Base-by-base conservation (phyloP, 2,888 invertebrate genomes). In the Sarcophaga rosellei region DNA sequence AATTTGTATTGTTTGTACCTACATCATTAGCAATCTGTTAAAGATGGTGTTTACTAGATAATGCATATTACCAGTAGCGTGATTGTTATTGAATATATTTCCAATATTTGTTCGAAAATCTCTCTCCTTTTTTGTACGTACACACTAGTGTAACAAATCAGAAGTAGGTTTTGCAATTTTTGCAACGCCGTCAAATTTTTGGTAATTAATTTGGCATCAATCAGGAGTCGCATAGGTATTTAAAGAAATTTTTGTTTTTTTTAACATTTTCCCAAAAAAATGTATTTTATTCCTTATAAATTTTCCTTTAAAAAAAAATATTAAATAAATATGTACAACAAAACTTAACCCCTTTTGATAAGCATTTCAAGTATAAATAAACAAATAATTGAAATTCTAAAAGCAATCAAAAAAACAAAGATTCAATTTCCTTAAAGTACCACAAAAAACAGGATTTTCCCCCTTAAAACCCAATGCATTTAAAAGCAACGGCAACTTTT, bases 11-110 rank as follows among this genome's bases (percentile, higher is more conserved):
- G 12, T 4, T 53, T 53, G 4, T 53, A 15, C 1, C 15, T 4
- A 1, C 5, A 15, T 12, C 53, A 53, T 12, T 5, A 53, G 1
- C 4, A 53, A 53, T 15, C 0, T 12, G 17, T 53, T 15, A 15
- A 53, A 53, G 15, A 35, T 1, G 15, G 53, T 15, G 12, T 15
- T 47, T 15, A 53, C 17, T 53, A 47, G 47, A 47, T 15, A 53
- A 3, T 25, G n/a, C 21, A 23, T 63, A 59, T 78, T 57, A 78
- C 72, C 84, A 87, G 81, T 87, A 84, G 87, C 79, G 87, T 84
- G 73, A 87, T 81, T 84, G 81, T 86, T 81, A 62, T 84, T 61
- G 53, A 69, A 65, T 15, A 2, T 25, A 53, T 70, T 75, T 25
- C 2, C 0, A 21, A 11, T 21, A 23, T 69, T n/a, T 63, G 62